Evolutionary conservation across 2,888 invertebrate genomes (phyloP).

Genomic region (Xanthorhoe spadicearia): DNA sequence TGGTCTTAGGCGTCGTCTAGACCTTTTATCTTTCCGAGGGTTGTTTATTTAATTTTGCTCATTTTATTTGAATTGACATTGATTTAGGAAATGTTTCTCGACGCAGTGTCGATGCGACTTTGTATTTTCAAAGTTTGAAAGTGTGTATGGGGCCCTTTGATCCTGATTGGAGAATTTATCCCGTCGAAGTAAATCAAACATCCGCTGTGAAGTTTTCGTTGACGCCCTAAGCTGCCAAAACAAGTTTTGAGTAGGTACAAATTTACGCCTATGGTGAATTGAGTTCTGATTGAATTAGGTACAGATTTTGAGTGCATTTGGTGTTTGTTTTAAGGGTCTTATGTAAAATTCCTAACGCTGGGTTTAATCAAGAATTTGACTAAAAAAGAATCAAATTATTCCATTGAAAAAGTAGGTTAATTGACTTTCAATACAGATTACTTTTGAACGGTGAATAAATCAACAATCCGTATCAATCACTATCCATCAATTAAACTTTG

Average conservation of each 20-base stretch:
- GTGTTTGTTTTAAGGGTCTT: slow-evolving; percentile 8
- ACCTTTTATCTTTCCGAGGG: slow-evolving; percentile 79
- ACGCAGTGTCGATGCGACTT: slow-evolving; percentile 55
- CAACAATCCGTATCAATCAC: slow-evolving; percentile 34
- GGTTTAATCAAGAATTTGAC: no score
- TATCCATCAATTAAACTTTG: slow-evolving; percentile 52
- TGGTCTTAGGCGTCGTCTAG: slow-evolving; percentile 76
- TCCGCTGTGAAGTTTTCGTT: slow-evolving; percentile 59
- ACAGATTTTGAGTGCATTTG: slow-evolving; percentile 53
- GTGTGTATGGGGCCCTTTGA: slow-evolving; percentile 65
- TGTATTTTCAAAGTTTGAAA: slow-evolving; percentile 55
- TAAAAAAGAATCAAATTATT: no score
- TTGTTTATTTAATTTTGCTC: slow-evolving; percentile 81
- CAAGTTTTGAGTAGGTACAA: slow-evolving; percentile 59
- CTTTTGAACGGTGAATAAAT: slow-evolving; percentile 31
- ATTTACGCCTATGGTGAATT: slow-evolving; percentile 56
- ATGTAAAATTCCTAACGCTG: neutral
- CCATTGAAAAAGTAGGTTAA: slow-evolving; percentile 33
- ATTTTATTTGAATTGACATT: slow-evolving; percentile 82
- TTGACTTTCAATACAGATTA: slow-evolving; percentile 19
- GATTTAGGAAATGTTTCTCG: slow-evolving; percentile 73
- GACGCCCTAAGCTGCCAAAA: slow-evolving; percentile 62
- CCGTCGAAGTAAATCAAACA: slow-evolving; percentile 67
- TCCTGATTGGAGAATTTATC: slow-evolving; percentile 80
- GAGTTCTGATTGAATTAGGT: slow-evolving; percentile 50